phyloP scores from a whole-genome alignment of 2,888 invertebrate genomes.

The Argynnis bischoffii region DNA sequence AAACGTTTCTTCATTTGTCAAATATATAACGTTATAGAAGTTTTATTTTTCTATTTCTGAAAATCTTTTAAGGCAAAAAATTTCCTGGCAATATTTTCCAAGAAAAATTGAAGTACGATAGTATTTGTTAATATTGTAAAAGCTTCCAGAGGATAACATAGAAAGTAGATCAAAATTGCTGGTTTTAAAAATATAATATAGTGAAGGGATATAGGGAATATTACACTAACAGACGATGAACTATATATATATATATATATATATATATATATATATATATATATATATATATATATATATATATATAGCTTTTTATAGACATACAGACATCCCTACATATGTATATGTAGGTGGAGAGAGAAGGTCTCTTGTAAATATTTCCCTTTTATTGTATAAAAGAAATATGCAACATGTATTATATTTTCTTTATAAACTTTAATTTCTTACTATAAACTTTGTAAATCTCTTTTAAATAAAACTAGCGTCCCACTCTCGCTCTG shows the following conservation, averaged over 20 bases:
- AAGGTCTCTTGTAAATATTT: no score
- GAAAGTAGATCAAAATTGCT: not conserved
- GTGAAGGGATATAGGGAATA: not conserved
- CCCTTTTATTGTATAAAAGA: no score
- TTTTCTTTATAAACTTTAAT: no score
- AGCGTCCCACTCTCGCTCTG: no score
- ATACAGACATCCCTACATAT: no score
- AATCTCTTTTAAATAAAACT: no score
- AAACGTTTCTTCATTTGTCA: no score
- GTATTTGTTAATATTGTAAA: slow-evolving; percentile 5
- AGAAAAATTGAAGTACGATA: not conserved
- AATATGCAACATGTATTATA: no score
- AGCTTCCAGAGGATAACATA: slow-evolving; percentile 1
- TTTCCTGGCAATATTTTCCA: not conserved
- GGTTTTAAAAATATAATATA: not conserved
- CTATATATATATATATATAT: not conserved
- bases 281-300: not conserved
- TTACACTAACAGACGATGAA: not conserved
- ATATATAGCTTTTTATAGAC: not conserved
- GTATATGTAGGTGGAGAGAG: no score
- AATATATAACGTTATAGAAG: not conserved
- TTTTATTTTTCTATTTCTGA: not conserved
- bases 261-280: not conserved
- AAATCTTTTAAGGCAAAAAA: not conserved
- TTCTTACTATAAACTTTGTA: no score